phyloP scores from a whole-genome alignment of 1,140 invertebrate genomes.

The Epicauta chinensis region DNA sequence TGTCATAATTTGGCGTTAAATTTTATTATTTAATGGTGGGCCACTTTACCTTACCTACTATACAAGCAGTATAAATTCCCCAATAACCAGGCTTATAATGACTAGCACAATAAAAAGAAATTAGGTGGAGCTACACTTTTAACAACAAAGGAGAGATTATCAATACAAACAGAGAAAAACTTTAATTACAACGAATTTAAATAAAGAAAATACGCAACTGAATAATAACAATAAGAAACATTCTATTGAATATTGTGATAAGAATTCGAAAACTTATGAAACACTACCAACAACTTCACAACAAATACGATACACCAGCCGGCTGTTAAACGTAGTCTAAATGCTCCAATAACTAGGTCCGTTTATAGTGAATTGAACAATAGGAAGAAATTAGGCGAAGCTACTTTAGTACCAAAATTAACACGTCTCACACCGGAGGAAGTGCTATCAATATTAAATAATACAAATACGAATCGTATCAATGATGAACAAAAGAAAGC shows the following conservation, averaged over 20 bases:
- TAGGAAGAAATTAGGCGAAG: conserved; percentile 23
- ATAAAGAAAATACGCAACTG: conserved; percentile 17
- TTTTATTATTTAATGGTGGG: too few species aligned
- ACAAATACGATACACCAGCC: conserved; percentile 23
- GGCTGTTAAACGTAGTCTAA: conserved; percentile 31
- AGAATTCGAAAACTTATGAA: conserved; percentile 15
- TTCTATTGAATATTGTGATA: conserved; percentile 28
- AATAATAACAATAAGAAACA: conserved; percentile 15
- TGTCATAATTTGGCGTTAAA: too few species aligned
- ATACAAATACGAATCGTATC: conserved; percentile 34
- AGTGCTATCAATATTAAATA: conserved; percentile 5
- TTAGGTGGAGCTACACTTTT: conserved; percentile 47
- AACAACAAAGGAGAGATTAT: conserved; percentile 47
- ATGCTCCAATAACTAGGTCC: conserved; percentile 38
- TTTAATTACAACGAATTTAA: conserved; percentile 15
- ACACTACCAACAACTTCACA: conserved; percentile 24
- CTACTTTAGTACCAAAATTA: conserved; percentile 58
- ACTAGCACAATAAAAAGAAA: conserved; percentile 2
- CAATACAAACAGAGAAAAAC: conserved; percentile 26
- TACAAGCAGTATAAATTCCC: conserved; percentile 34
- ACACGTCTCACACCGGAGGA: conserved; percentile 56
- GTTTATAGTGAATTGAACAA: conserved; percentile 16
- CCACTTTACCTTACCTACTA: too few species aligned
- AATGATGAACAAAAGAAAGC: conserved; percentile 37
- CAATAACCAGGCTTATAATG: conserved; percentile 31